phyloP scores from a whole-genome alignment of 2,797 vertebrate species.

The Artibeus lituratus region DNA sequence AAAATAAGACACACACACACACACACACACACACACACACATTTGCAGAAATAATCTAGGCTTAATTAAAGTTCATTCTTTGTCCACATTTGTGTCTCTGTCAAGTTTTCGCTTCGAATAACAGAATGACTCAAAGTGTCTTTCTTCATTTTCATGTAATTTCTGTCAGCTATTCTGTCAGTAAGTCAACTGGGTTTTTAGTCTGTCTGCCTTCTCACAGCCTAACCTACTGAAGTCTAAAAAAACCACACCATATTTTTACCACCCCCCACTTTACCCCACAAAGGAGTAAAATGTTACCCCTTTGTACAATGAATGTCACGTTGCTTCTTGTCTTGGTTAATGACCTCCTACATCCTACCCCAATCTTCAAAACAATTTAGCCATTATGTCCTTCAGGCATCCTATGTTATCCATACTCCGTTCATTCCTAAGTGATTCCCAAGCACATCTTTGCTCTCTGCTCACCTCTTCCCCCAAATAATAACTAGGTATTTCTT shows the following conservation, averaged over 20 bases:
- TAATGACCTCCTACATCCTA: neutral
- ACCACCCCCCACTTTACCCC: no score
- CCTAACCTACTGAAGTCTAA: neutral
- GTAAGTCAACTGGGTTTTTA: constrained; percentile 1
- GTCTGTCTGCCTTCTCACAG: constrained; percentile 17
- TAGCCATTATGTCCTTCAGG: neutral
- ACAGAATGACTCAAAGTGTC: neutral
- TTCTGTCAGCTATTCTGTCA: neutral
- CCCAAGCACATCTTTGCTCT: neutral
- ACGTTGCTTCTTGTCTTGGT: neutral
- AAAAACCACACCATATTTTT: neutral
- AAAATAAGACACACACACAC: neutral
- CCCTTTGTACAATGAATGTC: neutral
- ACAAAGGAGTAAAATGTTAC: no score
- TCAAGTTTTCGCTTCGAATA: constrained; percentile 1
- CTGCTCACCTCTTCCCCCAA: neutral
- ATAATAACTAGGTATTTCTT: neutral
- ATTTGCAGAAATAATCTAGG: neutral
- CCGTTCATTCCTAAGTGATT: neutral
- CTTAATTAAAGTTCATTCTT: constrained; percentile 35
- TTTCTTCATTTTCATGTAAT: constrained; percentile 7
- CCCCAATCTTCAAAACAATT: neutral
- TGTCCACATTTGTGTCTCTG: neutral
- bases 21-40: neutral
- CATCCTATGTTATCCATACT: neutral